These are phyloP conservation scores for Astyanax mexicanus DNA, from an alignment of 2,797 vertebrate genomes.

Conservation along the genomic window DNA sequence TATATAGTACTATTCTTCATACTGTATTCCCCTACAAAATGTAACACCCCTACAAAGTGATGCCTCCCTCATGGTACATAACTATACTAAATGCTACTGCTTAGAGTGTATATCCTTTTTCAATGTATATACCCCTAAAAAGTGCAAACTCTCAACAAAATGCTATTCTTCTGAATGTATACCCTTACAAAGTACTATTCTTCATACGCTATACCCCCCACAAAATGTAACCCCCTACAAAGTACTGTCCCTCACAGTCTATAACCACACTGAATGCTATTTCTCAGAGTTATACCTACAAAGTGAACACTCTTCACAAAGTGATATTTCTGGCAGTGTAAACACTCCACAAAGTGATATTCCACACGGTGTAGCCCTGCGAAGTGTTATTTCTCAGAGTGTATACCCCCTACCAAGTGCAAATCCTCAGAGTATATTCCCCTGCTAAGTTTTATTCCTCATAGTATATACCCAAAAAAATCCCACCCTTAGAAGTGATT, in stretches of 20 bases:
- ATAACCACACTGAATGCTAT: neutral
- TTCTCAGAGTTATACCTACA: neutral
- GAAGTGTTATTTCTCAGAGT: neutral
- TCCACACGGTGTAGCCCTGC: neutral
- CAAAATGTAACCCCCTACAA: neutral
- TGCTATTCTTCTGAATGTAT: neutral
- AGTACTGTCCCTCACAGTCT: neutral
- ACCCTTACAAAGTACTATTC: neutral
- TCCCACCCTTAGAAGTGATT: too few species aligned
- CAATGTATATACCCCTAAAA: neutral
- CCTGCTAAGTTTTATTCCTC: neutral
- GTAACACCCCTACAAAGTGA: neutral
- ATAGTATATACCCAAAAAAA: neutral
- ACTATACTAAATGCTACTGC: neutral
- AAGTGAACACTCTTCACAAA: neutral
- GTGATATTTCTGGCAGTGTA: neutral
- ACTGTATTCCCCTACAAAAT: neutral
- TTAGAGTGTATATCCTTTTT: neutral
- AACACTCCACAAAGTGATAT: neutral
- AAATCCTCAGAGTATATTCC: neutral
- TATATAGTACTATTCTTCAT: neutral
- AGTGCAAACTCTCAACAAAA: neutral
- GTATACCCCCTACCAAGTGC: neutral
- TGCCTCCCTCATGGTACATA: neutral
- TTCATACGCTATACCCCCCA: neutral